Evolutionary conservation across 2,113 vertebrate species (phyloP), one percentile per base, ranked within the genome.

Genomic region (Ailurus styani): DNA sequence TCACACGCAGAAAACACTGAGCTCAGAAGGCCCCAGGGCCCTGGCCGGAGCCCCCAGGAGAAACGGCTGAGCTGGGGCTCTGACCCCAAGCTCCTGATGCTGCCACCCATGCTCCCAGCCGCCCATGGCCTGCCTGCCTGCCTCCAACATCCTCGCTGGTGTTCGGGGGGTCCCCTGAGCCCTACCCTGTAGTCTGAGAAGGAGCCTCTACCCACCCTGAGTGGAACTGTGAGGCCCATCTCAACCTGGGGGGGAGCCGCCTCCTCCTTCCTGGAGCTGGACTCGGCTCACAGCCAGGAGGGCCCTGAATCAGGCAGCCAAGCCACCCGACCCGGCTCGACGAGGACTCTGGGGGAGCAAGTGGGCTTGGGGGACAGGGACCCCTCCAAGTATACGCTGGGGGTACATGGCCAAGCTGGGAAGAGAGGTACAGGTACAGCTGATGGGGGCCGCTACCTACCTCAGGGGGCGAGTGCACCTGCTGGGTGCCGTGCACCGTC

Each of bases 381-480:
- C 34, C 54, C 40, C 70, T 40, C 64, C 50, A 37, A 11, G n/a
- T 40, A 27, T 40, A 8, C 45, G 64, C 1, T 42, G 31, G 52
- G 25, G n/a, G 13, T 34, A 21, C 7, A 18, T 21, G 52, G 42
- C 31, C 7, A 15, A 77, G 8, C 50, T 21, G 11, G 52, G 73
- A 8, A 31, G 37, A 54, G 37, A 5, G 14, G 1, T 18, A 6
- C 2, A 2, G 45, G 57, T 31, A 55, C 0, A 21, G 57, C 29
- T 1, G 6, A 37, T 5, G 5, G 45, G 45, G 23, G 70, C 68
- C 20, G 10, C 17, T 85, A 98, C 98, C 64, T 98, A 99, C 98
- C 98, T 99, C 98, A 5, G 98, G 97, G 4, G 98, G 98, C 2
- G 98, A 98, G 86, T 98, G 98, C 88, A 97, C 98, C 87, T 98